Base-by-base conservation (phyloP, 2,797 vertebrate species). In the Poeciliopsis paucimaculata region DNA sequence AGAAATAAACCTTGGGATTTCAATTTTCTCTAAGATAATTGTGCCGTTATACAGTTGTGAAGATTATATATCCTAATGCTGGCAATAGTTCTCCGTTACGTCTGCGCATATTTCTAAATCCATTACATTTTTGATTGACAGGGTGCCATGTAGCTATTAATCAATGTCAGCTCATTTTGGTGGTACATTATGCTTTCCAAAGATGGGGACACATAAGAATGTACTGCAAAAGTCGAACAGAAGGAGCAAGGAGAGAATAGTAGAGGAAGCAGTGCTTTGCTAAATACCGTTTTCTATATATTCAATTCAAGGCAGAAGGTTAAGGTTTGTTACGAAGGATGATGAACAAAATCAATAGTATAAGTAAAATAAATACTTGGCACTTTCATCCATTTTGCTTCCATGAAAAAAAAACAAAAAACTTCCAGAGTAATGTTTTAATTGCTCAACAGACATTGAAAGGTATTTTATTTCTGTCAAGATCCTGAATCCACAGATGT, bases 51-150 rank as follows among this genome's bases (percentile, higher is more conserved):
- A 53, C 26, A 72, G 1, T 71, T 51, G 10, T 20, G 43, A n/a
- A 13, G 66, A 57, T 53, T 72, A 34, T 81, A 53, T 73, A 60
- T 64, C 77, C 70, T 87, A 70, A 73, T 77, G 62, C 77, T 34
- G 75, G 78, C 72, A 89, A 80, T 46, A 75, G 79, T 81, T 86
- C 73, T 77, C 73, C 64, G 66, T 77, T 86, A 80, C 82, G 51
- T 86, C 84, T 75, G 77, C 49, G 73, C 79, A 79, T 77, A 88
- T 81, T 81, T 89, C 73, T 91, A 92, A 92, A 89, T 89, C 85
- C 78, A 88, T 92, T 90, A 84, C n/a, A 80, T 82, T 90, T 28
- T 89, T 90, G 90, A 93, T 86, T 90, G 92, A 92, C 91, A 86
- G 84, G 49, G 36, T 45, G 51, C 83, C 75, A 66, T 87, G 84